Evolutionary conservation across 2,113 vertebrate species (phyloP).

Genomic region (human): DNA sequence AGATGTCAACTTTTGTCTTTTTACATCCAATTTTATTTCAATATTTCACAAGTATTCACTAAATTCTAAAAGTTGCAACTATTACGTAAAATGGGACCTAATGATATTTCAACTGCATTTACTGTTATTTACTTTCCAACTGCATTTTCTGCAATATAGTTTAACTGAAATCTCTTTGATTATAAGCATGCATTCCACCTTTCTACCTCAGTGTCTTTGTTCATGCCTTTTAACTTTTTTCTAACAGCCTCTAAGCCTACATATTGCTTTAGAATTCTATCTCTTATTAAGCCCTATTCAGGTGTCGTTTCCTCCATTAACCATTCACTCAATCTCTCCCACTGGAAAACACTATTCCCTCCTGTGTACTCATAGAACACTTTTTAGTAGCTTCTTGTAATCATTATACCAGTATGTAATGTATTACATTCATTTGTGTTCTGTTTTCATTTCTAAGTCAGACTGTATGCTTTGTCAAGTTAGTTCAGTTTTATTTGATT

Average conservation of each 20-base stretch:
- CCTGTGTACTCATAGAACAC: not conserved
- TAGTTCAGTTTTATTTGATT: not conserved
- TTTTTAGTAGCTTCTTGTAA: not conserved
- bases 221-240: not conserved
- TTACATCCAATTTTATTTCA: not conserved
- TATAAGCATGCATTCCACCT: not conserved
- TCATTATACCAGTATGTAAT: not conserved
- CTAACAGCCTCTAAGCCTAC: not conserved
- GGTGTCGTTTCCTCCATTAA: not conserved
- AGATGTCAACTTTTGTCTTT: not conserved
- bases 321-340: too few species aligned
- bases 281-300: not conserved
- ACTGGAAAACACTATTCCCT: not conserved
- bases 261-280: not conserved
- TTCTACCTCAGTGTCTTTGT: not conserved
- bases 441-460: not conserved
- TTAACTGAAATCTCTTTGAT: not conserved
- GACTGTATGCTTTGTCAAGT: not conserved
- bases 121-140: not conserved
- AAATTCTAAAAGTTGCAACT: not conserved
- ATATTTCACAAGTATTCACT: not conserved
- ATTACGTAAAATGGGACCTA: not conserved
- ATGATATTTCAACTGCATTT: not conserved
- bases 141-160: not conserved
- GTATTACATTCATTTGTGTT: not conserved